Conservation (phyloP, 2,888 invertebrate genomes). For the Nomada fabriciana region DNA sequence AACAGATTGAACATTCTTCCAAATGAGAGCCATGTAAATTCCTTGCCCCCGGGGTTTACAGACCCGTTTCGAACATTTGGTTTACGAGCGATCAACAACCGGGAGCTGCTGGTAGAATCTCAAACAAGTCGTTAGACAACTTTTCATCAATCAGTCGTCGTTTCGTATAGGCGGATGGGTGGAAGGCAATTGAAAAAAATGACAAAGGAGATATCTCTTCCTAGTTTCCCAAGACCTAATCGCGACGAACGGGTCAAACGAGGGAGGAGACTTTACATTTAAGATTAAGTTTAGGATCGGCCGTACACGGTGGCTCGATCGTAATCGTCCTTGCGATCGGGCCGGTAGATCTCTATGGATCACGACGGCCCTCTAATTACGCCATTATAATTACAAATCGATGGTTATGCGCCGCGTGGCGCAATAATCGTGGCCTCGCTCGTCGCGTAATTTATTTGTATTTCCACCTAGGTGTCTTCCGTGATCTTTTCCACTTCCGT, state of each 20-base stretch:
- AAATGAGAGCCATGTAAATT: background rate
- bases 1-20: background rate
- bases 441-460: slow-evolving; percentile 68
- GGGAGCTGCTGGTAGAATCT: background rate
- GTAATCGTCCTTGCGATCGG: slow-evolving; percentile 77
- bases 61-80: slow-evolving; percentile 2
- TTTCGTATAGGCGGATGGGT: background rate
- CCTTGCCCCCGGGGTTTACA: background rate
- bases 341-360: slow-evolving; percentile 76
- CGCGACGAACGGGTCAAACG: slow-evolving; percentile 67
- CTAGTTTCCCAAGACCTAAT: slow-evolving; percentile 75
- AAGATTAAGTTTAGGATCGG: slow-evolving; percentile 72
- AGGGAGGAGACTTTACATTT: slow-evolving; percentile 77
- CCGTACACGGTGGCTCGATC: slow-evolving; percentile 69
- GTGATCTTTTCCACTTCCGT: slow-evolving; percentile 59
- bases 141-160: slow-evolving; percentile 33
- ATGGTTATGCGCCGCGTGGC: slow-evolving; percentile 61
- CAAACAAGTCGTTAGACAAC: slow-evolving; percentile 24
- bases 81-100: slow-evolving; percentile 42
- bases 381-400: slow-evolving; percentile 84
- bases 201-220: slow-evolving; percentile 56
- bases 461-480: slow-evolving; percentile 68
- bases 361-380: slow-evolving; percentile 82
- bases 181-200: slow-evolving; percentile 30
- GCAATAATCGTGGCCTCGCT: slow-evolving; percentile 71